A percentile compares a stretch with the other conserved stretches of the same genome.
These are phyloP conservation scores for Charina bottae DNA, from an alignment of 2,113 vertebrate genomes.

Conservation along the genomic window DNA sequence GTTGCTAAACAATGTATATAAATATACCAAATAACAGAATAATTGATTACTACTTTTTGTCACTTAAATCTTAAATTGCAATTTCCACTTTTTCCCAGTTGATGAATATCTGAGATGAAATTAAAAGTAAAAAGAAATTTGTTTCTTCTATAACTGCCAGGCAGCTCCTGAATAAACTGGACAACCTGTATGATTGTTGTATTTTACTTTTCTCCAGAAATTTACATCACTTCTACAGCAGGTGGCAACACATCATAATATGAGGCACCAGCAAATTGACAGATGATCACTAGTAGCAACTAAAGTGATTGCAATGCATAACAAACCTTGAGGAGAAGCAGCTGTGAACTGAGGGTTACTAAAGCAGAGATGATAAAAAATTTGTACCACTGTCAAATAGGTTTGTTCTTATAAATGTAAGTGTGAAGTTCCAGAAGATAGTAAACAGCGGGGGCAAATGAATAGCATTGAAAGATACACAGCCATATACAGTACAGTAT, in stretches of 20 bases:
- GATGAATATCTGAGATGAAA: not conserved
- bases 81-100: not conserved
- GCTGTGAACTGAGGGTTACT: constrained; percentile 16
- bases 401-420: not conserved
- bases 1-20: not conserved
- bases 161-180: constrained; percentile 31
- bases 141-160: constrained; percentile 6
- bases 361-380: not conserved
- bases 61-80: fast-evolving
- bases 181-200: not conserved
- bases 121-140: constrained; percentile 12
- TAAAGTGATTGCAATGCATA: constrained; percentile 5
- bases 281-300: fast-evolving
- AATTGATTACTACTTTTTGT: not conserved
- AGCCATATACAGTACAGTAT: not conserved
- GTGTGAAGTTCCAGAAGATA: not conserved
- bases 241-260: constrained; percentile 54
- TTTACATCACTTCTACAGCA: constrained; percentile 52
- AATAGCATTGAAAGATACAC: constrained; percentile 1
- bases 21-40: not conserved
- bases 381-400: not conserved
- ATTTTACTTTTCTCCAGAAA: not conserved
- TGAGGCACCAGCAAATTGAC: not conserved
- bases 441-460: not conserved
- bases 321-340: not conserved